These are phyloP conservation scores for Spodoptera littoralis DNA, from an alignment of 2,888 invertebrate species.

Conservation along the genomic window DNA sequence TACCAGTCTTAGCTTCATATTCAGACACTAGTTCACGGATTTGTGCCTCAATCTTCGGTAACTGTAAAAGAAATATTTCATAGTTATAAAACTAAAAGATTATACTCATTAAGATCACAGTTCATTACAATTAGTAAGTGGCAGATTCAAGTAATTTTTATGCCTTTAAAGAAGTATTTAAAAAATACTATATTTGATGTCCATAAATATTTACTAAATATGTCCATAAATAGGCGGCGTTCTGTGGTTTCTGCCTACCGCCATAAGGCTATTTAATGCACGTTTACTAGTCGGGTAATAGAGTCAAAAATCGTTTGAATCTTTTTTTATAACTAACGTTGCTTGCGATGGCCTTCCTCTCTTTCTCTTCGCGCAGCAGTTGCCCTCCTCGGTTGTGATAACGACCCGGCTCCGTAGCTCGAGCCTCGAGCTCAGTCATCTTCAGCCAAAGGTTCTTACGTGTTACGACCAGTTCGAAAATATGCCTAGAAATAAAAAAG, in stretches of 20 bases:
- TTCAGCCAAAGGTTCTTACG: conserved; percentile 92
- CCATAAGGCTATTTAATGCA: no score
- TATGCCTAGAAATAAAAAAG: conserved; percentile 86
- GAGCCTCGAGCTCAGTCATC: conserved; percentile 92
- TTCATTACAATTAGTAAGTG: no score
- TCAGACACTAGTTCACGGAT: conserved; percentile 87
- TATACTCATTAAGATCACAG: no score
- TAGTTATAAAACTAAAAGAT: no score
- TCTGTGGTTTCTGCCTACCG: no score
- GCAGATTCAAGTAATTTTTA: no score
- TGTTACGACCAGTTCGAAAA: conserved; percentile 90
- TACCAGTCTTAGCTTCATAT: conserved; percentile 87
- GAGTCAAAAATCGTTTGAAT: no score
- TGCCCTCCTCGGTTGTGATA: conserved; percentile 96
- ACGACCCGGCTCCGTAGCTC: conserved; percentile 93
- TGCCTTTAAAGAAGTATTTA: no score
- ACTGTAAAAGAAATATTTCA: conserved; percentile 67
- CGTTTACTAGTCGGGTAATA: no score
- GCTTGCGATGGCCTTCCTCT: conserved; percentile 92
- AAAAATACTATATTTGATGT: no score
- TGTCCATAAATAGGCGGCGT: no score
- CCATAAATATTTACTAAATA: no score
- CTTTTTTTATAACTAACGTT: conserved; percentile 68
- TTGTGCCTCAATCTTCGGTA: conserved; percentile 93
- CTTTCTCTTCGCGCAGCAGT: conserved; percentile 95